These are phyloP conservation scores for Cosmia trapezina DNA, from an alignment of 2,888 invertebrate species.

Conservation along the genomic window DNA sequence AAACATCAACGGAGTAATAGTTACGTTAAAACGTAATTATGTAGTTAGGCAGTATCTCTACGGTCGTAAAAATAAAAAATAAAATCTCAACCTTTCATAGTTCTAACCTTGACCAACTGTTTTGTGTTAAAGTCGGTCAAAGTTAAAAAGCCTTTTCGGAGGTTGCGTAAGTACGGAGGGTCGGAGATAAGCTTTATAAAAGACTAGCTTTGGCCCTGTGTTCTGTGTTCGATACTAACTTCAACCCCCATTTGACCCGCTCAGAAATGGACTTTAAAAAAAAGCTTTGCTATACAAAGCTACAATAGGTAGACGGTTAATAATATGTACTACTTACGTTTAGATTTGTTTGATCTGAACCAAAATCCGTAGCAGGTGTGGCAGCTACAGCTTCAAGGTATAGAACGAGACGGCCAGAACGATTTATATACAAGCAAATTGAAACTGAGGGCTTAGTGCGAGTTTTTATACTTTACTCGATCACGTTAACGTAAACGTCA, in stretches of 20 bases:
- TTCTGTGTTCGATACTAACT: conserved; percentile 5
- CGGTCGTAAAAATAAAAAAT: conserved; percentile 3
- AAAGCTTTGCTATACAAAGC: neutral
- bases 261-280: neutral
- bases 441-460: too few relatives aligned
- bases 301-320: too few relatives aligned
- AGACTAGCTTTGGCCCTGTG: conserved; percentile 3
- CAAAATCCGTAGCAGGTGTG: neutral
- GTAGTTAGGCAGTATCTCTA: conserved; percentile 2
- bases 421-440: neutral
- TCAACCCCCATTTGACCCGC: neutral
- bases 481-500: too few relatives aligned
- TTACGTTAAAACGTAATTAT: neutral
- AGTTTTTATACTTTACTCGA: too few relatives aligned
- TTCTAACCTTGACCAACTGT: conserved; percentile 41
- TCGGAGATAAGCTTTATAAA: conserved; percentile 26
- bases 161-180: conserved; percentile 30
- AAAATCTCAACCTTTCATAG: conserved; percentile 21
- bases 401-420: neutral
- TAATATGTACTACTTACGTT: neutral
- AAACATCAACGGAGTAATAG: conserved; percentile 23
- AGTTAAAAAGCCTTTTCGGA: conserved; percentile 50
- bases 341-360: neutral
- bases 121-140: conserved; percentile 47
- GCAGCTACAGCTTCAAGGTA: neutral